Percentiles rank a stretch among this genome's conserved stretches.
phyloP scores from a whole-genome alignment of 2,888 invertebrate species.

The Latrodectus hesperus region DNA sequence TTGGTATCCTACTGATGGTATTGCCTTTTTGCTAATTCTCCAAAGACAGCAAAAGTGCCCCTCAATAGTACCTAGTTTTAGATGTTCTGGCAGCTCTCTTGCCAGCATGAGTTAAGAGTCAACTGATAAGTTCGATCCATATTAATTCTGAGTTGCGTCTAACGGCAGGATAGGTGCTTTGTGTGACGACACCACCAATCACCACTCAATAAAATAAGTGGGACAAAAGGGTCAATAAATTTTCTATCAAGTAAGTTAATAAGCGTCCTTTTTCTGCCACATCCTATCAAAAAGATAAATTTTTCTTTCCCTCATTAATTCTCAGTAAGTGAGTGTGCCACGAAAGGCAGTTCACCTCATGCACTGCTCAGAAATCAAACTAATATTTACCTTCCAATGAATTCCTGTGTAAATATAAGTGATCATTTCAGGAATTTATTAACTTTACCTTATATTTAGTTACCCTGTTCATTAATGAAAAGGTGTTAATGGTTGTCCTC shows the following conservation, averaged over 20 bases:
- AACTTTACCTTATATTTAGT: too few relatives aligned
- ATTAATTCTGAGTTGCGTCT: not conserved
- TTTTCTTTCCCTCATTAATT: conserved; percentile 38
- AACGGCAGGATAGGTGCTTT: conserved; percentile 25
- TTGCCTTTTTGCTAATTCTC: conserved; percentile 67
- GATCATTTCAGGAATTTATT: too few relatives aligned
- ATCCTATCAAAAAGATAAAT: not conserved
- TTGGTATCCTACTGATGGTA: conserved; percentile 62
- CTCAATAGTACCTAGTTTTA: conserved; percentile 59
- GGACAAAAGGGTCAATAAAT: conserved; percentile 56
- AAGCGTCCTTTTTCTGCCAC: not conserved
- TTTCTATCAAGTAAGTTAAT: conserved; percentile 19
- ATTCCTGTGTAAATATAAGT: too few relatives aligned
- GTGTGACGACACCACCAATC: conserved; percentile 34
- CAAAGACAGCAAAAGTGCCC: conserved; percentile 65
- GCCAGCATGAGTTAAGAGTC: conserved; percentile 52
- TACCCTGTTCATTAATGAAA: too few relatives aligned
- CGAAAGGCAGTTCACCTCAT: conserved; percentile 40
- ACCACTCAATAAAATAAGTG: conserved; percentile 25
- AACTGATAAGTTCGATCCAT: conserved; percentile 49
- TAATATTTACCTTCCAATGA: not conserved
- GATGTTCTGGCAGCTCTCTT: conserved; percentile 55
- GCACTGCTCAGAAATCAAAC: conserved; percentile 18
- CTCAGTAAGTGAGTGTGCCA: conserved; percentile 19
- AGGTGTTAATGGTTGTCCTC: too few relatives aligned